These are phyloP conservation scores for Eulemur albifrons DNA, from an alignment of 2,797 vertebrate species.

Conservation along the genomic window DNA sequence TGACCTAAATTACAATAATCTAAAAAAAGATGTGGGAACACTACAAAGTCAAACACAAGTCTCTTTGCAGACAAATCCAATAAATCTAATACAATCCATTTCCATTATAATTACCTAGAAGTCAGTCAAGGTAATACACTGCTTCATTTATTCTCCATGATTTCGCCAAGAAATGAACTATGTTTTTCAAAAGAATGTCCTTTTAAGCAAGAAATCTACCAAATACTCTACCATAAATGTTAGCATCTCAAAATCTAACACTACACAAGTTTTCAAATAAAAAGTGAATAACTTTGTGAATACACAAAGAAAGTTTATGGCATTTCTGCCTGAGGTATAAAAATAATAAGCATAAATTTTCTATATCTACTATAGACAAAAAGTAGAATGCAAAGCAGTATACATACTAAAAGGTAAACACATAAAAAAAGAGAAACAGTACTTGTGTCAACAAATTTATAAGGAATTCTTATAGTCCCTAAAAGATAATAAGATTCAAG, in stretches of 20 bases:
- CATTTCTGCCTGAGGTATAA: slow-evolving; percentile 40
- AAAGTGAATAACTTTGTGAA: neutral
- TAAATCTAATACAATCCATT: neutral
- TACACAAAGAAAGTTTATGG: neutral
- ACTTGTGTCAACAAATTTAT: neutral
- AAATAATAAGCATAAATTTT: slow-evolving; percentile 11
- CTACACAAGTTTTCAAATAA: neutral
- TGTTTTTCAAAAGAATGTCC: slow-evolving; percentile 12
- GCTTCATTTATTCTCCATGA: neutral
- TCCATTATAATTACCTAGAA: slow-evolving; percentile 19
- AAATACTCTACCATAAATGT: slow-evolving; percentile 31
- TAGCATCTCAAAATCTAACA: slow-evolving; percentile 9
- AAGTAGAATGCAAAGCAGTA: neutral
- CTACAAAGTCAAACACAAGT: neutral
- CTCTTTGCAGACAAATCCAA: neutral
- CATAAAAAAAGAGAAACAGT: neutral
- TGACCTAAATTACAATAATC: slow-evolving; percentile 14
- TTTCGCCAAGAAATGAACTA: slow-evolving; percentile 28
- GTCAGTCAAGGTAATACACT: neutral
- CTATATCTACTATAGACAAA: neutral
- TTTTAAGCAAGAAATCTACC: neutral
- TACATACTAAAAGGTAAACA: neutral
- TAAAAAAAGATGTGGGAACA: neutral
- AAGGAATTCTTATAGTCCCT: slow-evolving; percentile 15
- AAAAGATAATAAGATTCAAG: slow-evolving; percentile 24